These are phyloP conservation scores for Heliconius charithonia DNA, from an alignment of 2,888 invertebrate genomes.

Conservation along the genomic window DNA sequence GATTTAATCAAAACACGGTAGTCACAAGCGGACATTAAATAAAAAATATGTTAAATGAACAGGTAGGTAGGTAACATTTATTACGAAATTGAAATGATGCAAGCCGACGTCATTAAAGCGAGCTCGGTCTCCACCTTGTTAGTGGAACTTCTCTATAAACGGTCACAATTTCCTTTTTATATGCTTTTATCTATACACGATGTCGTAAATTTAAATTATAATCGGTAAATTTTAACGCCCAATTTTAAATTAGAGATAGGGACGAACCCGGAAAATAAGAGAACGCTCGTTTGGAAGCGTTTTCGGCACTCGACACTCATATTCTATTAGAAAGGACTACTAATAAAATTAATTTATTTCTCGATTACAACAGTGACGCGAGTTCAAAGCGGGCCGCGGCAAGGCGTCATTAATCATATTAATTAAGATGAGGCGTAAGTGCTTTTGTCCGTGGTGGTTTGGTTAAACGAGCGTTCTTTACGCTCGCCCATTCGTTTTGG, in stretches of 20 bases:
- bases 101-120: conserved; percentile 53
- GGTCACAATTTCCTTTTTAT: conserved; percentile 69
- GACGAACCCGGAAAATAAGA: conserved; percentile 68
- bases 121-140: conserved; percentile 65
- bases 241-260: conserved; percentile 77
- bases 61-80: too few species aligned
- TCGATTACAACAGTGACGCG: conserved; percentile 78
- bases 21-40: conserved; percentile 40
- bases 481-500: conserved; percentile 61
- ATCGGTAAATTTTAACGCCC: conserved; percentile 79
- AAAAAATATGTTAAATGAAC: conserved; percentile 44
- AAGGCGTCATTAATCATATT: conserved; percentile 80
- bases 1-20: conserved; percentile 44
- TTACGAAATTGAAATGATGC: conserved; percentile 44
- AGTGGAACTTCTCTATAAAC: conserved; percentile 65
- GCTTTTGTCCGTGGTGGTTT: conserved; percentile 76
- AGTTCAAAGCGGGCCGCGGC: conserved; percentile 77
- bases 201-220: conserved; percentile 78
- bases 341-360: conserved; percentile 83
- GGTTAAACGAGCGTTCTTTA: conserved; percentile 66
- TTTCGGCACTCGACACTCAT: conserved; percentile 59
- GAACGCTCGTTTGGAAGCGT: conserved; percentile 60
- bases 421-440: conserved; percentile 80
- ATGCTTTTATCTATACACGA: conserved; percentile 69
- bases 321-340: conserved; percentile 80